Evolutionary conservation across 2,113 vertebrate genomes (phyloP), one percentile per base, ranked within the genome.

Genomic region (Seriola dumerili): DNA sequence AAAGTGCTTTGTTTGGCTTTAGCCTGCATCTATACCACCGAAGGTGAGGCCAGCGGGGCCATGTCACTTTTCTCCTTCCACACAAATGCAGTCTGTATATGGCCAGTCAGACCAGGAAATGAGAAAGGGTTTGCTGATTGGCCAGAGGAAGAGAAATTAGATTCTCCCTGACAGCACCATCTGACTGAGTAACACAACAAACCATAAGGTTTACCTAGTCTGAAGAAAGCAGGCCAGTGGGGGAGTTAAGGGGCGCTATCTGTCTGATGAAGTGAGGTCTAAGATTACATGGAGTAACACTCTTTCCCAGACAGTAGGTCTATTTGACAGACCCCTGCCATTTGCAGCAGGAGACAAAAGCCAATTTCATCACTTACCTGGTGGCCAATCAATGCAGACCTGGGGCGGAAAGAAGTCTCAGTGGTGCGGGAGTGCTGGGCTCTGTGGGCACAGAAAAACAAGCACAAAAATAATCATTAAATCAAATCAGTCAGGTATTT

Each of bases 1-100:
- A 96, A 97, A 97, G 87, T 73, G 92, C 96, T 97, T 97, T 97
- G 96, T 97, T 87, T 91, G 80, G 85, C 74, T 95, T 95, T 92
- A 73, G 88, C 93, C 94, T 87, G 92, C 94, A 95, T 96, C 95
- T 94, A 95, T 92, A 92, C 90, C 54, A 74, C 91, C 75, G 93
- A 94, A 95, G 86, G 93, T 92, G 83, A 91, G 86, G 83, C 85
- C 83, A 72, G 78, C 1, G 5, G 70, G 71, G 79, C 73, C 3
- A 4, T 61, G 78, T 83, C 40, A 13, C 64, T 77, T 88, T 81
- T 73, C 29, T 65, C 84, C 59, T 78, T 81, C 42, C 81, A 66
- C 82, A 94, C 88, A 94, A 93, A 91, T 73, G 78, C 71, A 71
- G 83, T 63, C 83, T 91, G 85, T 92, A 82, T 88, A 78, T 57